Evolutionary conservation across 2,113 vertebrate genomes (phyloP).

Genomic region (Buteo buteo): DNA sequence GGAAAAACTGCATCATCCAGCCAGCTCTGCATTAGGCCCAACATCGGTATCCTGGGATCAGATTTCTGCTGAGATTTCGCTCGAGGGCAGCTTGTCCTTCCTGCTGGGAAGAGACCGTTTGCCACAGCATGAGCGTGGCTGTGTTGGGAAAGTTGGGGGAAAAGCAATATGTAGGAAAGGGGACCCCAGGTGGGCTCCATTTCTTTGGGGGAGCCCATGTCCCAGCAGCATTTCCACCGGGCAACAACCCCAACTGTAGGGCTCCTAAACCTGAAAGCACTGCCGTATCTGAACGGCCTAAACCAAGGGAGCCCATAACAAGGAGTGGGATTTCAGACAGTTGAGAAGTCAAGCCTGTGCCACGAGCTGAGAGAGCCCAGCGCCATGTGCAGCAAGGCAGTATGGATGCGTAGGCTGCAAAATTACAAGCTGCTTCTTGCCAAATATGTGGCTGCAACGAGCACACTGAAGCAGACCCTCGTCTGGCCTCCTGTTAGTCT

Average conservation of each 20-base stretch:
- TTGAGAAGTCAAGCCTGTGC: neutral
- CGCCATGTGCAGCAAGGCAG: fast-evolving
- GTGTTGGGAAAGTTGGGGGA: neutral
- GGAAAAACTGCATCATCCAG: neutral
- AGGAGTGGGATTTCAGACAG: neutral
- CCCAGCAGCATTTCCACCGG: neutral
- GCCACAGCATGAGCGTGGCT: neutral
- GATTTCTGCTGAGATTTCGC: neutral
- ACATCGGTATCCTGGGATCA: neutral
- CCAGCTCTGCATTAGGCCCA: neutral
- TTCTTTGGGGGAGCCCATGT: neutral
- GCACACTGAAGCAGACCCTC: neutral
- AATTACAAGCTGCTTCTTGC: neutral
- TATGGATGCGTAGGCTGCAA: neutral
- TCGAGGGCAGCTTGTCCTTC: neutral
- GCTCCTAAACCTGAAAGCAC: neutral
- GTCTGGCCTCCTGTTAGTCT: neutral
- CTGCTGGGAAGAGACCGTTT: neutral
- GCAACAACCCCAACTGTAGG: neutral
- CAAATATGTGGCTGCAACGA: neutral
- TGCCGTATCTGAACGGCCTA: neutral
- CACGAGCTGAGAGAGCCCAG: fast-evolving
- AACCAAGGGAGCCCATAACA: neutral
- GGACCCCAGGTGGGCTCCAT: fast-evolving
- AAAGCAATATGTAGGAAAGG: fast-evolving